Conservation (phyloP, 2,113 vertebrate genomes). For the Eulemur macaco region DNA sequence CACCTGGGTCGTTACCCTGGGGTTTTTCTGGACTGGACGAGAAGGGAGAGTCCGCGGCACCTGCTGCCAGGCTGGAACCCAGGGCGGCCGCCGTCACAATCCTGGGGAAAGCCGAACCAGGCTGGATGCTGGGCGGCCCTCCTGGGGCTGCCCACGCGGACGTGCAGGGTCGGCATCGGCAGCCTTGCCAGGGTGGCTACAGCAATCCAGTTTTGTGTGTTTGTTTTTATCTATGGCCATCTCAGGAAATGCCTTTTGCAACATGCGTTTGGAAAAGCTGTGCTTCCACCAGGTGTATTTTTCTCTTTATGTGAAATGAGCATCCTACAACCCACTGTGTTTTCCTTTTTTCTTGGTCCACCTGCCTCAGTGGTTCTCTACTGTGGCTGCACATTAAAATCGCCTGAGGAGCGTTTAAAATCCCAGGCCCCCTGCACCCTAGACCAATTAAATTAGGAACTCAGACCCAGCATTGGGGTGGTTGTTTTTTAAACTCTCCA, state of each 20-base stretch:
- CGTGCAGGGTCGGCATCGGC: accelerated
- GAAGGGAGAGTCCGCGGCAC: accelerated
- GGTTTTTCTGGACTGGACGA: neutral
- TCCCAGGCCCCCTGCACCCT: neutral
- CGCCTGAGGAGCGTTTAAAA: neutral
- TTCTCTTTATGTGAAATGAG: neutral
- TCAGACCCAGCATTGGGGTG: neutral
- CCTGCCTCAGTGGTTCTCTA: neutral
- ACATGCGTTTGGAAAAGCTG: neutral
- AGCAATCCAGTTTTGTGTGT: neutral
- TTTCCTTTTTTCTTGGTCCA: neutral
- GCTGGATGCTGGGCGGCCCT: no score
- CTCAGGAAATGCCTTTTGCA: neutral
- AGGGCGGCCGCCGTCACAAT: neutral
- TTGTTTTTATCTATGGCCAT: neutral
- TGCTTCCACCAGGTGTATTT: neutral
- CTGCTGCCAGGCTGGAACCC: neutral
- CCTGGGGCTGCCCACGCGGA: no score
- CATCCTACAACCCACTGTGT: neutral
- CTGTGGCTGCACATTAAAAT: neutral
- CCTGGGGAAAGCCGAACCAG: accelerated
- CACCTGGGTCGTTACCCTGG: neutral
- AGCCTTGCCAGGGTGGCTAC: neutral
- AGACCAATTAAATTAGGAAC: neutral
- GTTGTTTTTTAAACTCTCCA: neutral